These are phyloP conservation scores for Indicator maculatus DNA, from an alignment of 2,113 vertebrate genomes.

Conservation along the genomic window DNA sequence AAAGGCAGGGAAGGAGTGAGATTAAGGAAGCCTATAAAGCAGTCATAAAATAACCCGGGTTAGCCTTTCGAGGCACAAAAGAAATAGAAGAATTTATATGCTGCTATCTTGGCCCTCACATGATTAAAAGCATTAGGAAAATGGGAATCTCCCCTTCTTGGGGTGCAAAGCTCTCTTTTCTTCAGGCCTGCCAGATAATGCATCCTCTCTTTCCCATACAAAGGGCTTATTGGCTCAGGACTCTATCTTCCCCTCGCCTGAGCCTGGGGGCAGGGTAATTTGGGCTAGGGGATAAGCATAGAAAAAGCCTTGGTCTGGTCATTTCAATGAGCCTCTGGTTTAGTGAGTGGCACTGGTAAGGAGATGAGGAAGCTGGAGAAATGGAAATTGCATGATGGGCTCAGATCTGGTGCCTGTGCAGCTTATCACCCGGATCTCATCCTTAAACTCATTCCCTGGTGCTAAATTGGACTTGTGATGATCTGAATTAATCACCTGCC, in stretches of 20 bases:
- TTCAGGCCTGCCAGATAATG: slow-evolving; percentile 48
- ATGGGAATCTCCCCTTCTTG: slow-evolving; percentile 48
- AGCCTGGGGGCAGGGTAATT: slow-evolving; percentile 62
- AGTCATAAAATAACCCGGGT: background rate
- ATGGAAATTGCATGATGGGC: slow-evolving; percentile 32
- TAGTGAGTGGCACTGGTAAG: background rate
- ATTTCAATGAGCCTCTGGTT: slow-evolving; percentile 35
- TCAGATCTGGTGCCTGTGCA: background rate
- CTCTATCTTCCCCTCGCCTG: slow-evolving; percentile 36
- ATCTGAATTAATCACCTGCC: background rate
- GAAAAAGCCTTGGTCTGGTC: background rate
- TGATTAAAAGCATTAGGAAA: slow-evolving; percentile 47
- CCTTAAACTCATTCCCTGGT: background rate
- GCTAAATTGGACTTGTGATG: slow-evolving; percentile 37
- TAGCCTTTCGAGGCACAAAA: slow-evolving; percentile 18
- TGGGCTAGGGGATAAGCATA: slow-evolving; percentile 53
- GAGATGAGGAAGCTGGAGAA: slow-evolving; percentile 42
- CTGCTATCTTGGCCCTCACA: slow-evolving; percentile 1
- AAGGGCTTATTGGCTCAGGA: slow-evolving; percentile 59
- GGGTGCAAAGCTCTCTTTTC: slow-evolving; percentile 57
- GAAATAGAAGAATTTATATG: slow-evolving; percentile 21
- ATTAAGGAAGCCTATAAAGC: background rate
- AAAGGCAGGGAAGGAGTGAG: background rate
- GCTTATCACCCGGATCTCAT: background rate
- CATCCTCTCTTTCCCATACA: slow-evolving; percentile 41